phyloP scores from a whole-genome alignment of 1,140 invertebrate species.

The Protaetia brevitarsis region DNA sequence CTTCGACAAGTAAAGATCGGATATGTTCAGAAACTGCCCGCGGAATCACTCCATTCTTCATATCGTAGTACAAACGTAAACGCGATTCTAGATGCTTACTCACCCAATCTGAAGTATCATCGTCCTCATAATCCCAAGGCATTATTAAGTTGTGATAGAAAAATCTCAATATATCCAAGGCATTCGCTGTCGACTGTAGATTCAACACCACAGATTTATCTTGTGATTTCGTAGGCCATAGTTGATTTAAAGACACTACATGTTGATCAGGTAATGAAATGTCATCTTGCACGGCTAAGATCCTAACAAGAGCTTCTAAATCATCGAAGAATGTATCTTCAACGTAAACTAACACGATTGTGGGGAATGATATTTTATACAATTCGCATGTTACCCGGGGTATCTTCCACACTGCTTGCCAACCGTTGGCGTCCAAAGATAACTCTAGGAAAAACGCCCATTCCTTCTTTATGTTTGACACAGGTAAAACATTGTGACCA shows the following conservation, averaged over 20 bases:
- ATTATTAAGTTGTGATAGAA: slow-evolving; percentile 61
- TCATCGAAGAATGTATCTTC: slow-evolving; percentile 52
- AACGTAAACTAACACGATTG: slow-evolving; percentile 57
- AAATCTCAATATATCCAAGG: slow-evolving; percentile 57
- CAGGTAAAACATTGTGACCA: slow-evolving; percentile 49
- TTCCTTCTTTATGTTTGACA: slow-evolving; percentile 53
- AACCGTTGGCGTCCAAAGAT: slow-evolving; percentile 57
- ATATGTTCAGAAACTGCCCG: slow-evolving; percentile 55
- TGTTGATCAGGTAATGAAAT: slow-evolving; percentile 58
- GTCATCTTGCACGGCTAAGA: slow-evolving; percentile 59
- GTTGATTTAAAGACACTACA: slow-evolving; percentile 54
- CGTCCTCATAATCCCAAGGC: slow-evolving; percentile 63
- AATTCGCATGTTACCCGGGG: slow-evolving; percentile 57
- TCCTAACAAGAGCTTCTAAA: slow-evolving; percentile 52
- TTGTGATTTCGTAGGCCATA: slow-evolving; percentile 59
- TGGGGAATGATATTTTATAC: slow-evolving; percentile 57
- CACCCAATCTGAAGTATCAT: slow-evolving; percentile 57
- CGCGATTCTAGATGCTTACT: slow-evolving; percentile 55
- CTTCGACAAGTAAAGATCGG: slow-evolving; percentile 55
- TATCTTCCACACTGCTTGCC: slow-evolving; percentile 64
- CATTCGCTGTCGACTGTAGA: slow-evolving; percentile 50
- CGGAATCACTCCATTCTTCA: slow-evolving; percentile 53
- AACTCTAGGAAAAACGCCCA: slow-evolving; percentile 58
- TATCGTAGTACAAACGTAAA: slow-evolving; percentile 58
- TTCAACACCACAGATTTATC: slow-evolving; percentile 51